These are phyloP conservation scores for Malachius bipustulatus DNA, from an alignment of 2,888 invertebrate species.

Conservation along the genomic window DNA sequence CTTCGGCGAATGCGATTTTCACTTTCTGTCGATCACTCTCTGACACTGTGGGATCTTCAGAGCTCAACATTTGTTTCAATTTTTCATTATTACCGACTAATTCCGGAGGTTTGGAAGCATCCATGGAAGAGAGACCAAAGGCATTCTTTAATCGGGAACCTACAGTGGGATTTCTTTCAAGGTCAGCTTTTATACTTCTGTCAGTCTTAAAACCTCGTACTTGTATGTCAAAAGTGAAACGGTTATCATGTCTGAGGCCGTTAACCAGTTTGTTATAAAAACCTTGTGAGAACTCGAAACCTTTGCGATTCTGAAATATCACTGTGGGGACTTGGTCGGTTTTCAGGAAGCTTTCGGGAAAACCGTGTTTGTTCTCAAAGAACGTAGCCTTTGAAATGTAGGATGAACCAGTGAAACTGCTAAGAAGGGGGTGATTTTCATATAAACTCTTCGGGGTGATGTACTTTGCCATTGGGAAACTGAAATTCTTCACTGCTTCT, in stretches of 20 bases:
- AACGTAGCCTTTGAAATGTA: slow-evolving; percentile 36
- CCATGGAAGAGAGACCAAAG: slow-evolving; percentile 29
- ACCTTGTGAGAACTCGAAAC: slow-evolving; percentile 24
- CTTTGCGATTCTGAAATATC: slow-evolving; percentile 24
- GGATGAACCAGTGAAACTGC: slow-evolving; percentile 33
- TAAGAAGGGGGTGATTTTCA: slow-evolving; percentile 29
- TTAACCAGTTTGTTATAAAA: slow-evolving; percentile 30
- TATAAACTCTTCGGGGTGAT: slow-evolving; percentile 28
- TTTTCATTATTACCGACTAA: slow-evolving; percentile 34
- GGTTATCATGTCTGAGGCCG: slow-evolving; percentile 26
- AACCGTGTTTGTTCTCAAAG: slow-evolving; percentile 39
- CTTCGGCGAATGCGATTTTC: slow-evolving; percentile 85
- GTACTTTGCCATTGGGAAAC: slow-evolving; percentile 32
- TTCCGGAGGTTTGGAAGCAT: slow-evolving; percentile 21
- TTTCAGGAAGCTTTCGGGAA: slow-evolving; percentile 26
- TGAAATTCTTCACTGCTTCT: slow-evolving; percentile 36
- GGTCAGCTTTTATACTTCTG: slow-evolving; percentile 55
- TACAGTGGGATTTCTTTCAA: slow-evolving; percentile 58
- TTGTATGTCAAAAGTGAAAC: slow-evolving; percentile 40
- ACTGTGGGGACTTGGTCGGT: slow-evolving; percentile 27
- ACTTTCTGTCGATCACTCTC: slow-evolving; percentile 57
- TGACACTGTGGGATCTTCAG: slow-evolving; percentile 37
- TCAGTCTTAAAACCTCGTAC: slow-evolving; percentile 72
- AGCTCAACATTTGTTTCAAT: slow-evolving; percentile 42
- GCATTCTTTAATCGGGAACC: slow-evolving; percentile 52